Evolutionary conservation across 2,888 invertebrate genomes (phyloP).

Genomic region (Hydriomena furcata): DNA sequence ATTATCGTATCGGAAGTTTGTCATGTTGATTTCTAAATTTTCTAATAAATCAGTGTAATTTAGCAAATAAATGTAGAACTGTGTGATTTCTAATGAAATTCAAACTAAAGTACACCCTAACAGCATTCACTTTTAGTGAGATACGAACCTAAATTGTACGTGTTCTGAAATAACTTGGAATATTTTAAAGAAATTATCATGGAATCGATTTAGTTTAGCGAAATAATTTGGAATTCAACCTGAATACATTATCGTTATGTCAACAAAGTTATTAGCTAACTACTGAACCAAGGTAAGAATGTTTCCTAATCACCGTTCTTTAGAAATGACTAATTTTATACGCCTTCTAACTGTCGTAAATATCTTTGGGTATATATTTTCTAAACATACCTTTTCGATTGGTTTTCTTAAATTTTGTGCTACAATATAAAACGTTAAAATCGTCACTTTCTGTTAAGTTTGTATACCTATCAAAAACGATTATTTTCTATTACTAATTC

Average conservation of each 20-base stretch:
- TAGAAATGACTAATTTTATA: constrained; percentile 6
- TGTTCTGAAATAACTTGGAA: not conserved
- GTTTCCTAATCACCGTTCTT: constrained; percentile 24
- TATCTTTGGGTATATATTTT: no score
- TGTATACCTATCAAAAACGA: no score
- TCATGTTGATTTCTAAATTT: constrained; percentile 65
- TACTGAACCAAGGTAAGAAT: constrained; percentile 56
- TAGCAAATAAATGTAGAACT: constrained; percentile 5
- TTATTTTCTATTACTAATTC: no score
- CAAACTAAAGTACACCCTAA: no score
- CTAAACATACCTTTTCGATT: not conserved
- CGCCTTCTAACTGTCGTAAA: constrained; percentile 5
- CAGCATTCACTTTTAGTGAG: not conserved
- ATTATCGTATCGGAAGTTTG: constrained; percentile 48
- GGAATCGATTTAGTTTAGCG: constrained; percentile 69
- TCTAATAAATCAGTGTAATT: constrained; percentile 39
- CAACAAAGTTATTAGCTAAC: constrained; percentile 73
- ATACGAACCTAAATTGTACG: not conserved
- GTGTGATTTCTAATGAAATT: no score
- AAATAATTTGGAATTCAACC: constrained; percentile 62
- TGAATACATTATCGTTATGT: constrained; percentile 67
- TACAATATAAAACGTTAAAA: not conserved
- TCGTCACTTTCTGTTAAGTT: not conserved
- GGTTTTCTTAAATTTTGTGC: not conserved
- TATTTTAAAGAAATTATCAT: constrained; percentile 45